Evolutionary conservation across 1,140 invertebrate genomes (phyloP), one percentile per base, ranked within the genome.

Genomic region (Drosophila subpulchrella): DNA sequence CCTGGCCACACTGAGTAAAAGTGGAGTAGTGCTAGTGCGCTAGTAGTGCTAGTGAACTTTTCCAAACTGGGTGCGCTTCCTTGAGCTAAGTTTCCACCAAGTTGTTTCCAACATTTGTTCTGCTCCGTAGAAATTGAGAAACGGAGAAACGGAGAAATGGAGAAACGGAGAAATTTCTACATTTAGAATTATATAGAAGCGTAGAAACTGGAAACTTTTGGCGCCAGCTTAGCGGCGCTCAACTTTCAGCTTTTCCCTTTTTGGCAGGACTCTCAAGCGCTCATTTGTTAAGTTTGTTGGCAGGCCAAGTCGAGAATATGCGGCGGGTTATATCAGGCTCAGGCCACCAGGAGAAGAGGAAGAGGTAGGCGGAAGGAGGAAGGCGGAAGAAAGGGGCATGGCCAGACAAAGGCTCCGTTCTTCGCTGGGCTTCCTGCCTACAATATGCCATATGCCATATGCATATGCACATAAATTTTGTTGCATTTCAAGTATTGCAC

Each of bases 401-500:
- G 46, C 39, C 39, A 61, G 67, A 73, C 67, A 71, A 58, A 61
- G 48, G 38, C 15, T 36, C 15, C 17, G 47, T 48, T 48, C 47
- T 48, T 30, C 13, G 47, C 46, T 24, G 32, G 50, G 50, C 50
- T 53, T 53, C 50, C 44, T 73, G 46, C 61, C 53, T 55, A 70
- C 58, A 62, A 71, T 54, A 39, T 66, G 30, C 56, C 56, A 84
- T 68, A 70, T 83, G 80, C 74, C 75, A 84, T 50, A 83, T 83
- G 81, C 81, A 83, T 83, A 83, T 84, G 81, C 78, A 83, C 81
- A 83, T 83, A 83, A 84, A 83, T 83, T 83, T 56, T 44, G 70
- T 73, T 73, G 58, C 71, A 63, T 68, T 68, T 65, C 46, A 47
- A 68, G 65, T 66, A 63, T 36, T 68, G 61, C 65, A 38, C 61